These are phyloP conservation scores for Leucophora obtusa DNA, from an alignment of 2,888 invertebrate genomes.

Conservation along the genomic window DNA sequence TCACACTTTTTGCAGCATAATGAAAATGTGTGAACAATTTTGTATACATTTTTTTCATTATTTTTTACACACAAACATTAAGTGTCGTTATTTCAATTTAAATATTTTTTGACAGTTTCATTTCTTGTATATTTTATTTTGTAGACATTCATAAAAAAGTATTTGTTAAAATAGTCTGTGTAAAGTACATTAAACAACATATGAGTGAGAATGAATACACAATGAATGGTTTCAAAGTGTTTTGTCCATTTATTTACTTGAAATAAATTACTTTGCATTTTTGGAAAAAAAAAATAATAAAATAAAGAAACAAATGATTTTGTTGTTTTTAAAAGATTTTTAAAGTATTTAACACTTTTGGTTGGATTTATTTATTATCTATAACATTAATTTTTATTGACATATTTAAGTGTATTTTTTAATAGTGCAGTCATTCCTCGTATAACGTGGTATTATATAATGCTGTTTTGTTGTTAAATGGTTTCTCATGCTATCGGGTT, in stretches of 20 bases:
- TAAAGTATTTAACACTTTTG: neutral
- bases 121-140: neutral
- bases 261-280: constrained; percentile 11
- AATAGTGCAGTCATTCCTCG: too few relatives aligned
- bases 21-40: constrained; percentile 13
- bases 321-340: constrained; percentile 19
- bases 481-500: too few relatives aligned
- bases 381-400: constrained; percentile 20
- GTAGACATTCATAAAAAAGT: constrained; percentile 2
- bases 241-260: neutral
- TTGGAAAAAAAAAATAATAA: neutral
- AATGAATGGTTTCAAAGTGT: neutral
- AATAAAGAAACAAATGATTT: neutral
- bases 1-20: neutral
- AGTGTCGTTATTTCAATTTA: constrained; percentile 47
- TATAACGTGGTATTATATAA: too few relatives aligned
- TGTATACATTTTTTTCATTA: neutral
- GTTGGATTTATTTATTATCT: neutral
- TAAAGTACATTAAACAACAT: constrained; percentile 16
- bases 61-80: neutral
- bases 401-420: constrained; percentile 15
- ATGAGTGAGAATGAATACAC: neutral
- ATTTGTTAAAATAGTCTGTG: neutral
- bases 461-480: too few relatives aligned
- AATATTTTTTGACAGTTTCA: constrained; percentile 45